Conservation (phyloP, 2,113 vertebrate species). For the Microcebus murinus region DNA sequence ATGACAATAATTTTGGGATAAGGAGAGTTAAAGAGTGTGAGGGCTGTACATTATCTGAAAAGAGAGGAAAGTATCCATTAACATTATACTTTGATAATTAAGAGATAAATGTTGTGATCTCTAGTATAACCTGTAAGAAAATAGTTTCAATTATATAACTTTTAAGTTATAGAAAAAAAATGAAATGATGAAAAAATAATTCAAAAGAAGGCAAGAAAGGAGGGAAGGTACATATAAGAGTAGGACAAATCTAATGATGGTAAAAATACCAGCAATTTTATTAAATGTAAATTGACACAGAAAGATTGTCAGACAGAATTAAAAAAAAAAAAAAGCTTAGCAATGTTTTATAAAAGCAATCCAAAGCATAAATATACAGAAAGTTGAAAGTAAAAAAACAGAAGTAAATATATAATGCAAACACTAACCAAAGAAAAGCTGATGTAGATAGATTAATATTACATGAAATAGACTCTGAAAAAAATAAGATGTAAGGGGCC, state of each 20-base stretch:
- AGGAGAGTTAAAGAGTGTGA: not conserved
- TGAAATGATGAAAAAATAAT: not conserved
- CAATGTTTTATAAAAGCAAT: not conserved
- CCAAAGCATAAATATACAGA: not conserved
- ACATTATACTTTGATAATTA: not conserved
- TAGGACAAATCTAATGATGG: not conserved
- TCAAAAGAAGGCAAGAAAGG: not conserved
- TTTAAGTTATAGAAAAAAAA: not conserved
- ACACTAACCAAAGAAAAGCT: not conserved
- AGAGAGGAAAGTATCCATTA: not conserved
- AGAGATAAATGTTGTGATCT: not conserved
- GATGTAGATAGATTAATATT: too few relatives aligned
- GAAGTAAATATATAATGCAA: not conserved
- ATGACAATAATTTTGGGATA: not conserved
- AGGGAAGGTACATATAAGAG: not conserved
- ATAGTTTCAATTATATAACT: not conserved
- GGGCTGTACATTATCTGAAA: not conserved
- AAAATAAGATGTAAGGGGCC: too few relatives aligned
- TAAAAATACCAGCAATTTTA: not conserved
- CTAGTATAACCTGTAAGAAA: not conserved
- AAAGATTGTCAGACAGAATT: not conserved
- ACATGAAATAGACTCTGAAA: too few relatives aligned
- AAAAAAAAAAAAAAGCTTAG: not conserved
- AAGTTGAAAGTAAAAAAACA: not conserved
- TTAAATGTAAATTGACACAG: constrained; percentile 18